phyloP scores from a whole-genome alignment of 2,113 vertebrate species.

The Phocoena phocoena region DNA sequence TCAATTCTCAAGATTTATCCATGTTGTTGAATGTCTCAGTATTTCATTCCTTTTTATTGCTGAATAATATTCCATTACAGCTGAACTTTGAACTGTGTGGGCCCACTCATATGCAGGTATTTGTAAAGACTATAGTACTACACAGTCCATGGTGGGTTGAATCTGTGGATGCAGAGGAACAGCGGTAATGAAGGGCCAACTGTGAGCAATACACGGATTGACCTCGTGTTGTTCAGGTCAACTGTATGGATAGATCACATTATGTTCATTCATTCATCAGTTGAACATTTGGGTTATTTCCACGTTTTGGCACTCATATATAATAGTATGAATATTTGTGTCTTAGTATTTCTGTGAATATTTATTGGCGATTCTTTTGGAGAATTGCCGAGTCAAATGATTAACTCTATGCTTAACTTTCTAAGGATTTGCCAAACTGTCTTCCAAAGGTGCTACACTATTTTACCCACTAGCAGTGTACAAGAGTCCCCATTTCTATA shows the following conservation, averaged over 20 bases:
- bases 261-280: background rate
- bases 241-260: background rate
- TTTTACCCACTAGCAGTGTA: background rate
- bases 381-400: background rate
- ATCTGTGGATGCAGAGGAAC: background rate
- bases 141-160: background rate
- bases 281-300: background rate
- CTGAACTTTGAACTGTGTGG: background rate
- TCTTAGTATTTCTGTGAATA: background rate
- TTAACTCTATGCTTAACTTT: background rate
- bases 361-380: background rate
- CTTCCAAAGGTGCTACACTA: background rate
- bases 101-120: background rate
- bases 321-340: background rate
- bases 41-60: background rate
- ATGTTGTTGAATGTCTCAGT: background rate
- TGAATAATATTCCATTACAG: background rate
- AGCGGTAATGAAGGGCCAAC: background rate
- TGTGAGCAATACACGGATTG: fast-evolving
- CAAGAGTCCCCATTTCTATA: background rate
- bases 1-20: background rate
- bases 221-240: background rate
- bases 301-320: background rate
- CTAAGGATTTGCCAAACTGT: background rate
- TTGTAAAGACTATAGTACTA: background rate